Evolutionary conservation across 1,140 invertebrate species (phyloP), one percentile per base, ranked within the genome.

Genomic region (Bombus ignitus): DNA sequence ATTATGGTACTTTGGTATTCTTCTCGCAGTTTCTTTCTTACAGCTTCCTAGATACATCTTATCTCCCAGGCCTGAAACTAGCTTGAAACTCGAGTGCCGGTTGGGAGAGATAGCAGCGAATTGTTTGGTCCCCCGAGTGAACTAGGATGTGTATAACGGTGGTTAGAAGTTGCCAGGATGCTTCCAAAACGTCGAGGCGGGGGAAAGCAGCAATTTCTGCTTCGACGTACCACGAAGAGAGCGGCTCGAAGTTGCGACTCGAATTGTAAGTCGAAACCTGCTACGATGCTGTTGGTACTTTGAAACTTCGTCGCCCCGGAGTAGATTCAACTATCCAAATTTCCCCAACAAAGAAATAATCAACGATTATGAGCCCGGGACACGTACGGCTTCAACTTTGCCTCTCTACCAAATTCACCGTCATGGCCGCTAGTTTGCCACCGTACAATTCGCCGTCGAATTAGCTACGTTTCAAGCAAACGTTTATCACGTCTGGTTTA

Each of bases 61-160:
- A 89, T 89, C 88, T 88, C 44, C 66, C 39, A 72, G 75, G 83
- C 89, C 89, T 82, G 89, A 81, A 81, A 85, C 78, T 87, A 86
- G 81, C 85, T 85, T 65, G 35, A 75, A 89, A 90, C 89, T 90
- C 70, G 88, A 59, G 75, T 81, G 53, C 82, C 88, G 89, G 53
- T 75, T 68, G 42, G 81, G 77, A n/a, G 88, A 90, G 89, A 90
- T 90, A 90, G 85, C 77, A 44, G 47, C 2, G 66, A 90, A 89
- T 89, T 90, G 89, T 90, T 90, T 75, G 85, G 89, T 89, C 89
- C 89, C 89, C 32, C 59, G 89, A 82, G 89, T 66, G 81, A 83
- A 79, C 80, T 89, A 81, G 59, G 84, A 89, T 87, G 88, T 83
- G 80, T 82, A 87, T 62, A 47, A 76, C 85, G 70, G 83, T 39